These are phyloP conservation scores for Acanthaster planci DNA, from an alignment of 35 echinoderm and acorn worm species.

Conservation along the genomic window DNA sequence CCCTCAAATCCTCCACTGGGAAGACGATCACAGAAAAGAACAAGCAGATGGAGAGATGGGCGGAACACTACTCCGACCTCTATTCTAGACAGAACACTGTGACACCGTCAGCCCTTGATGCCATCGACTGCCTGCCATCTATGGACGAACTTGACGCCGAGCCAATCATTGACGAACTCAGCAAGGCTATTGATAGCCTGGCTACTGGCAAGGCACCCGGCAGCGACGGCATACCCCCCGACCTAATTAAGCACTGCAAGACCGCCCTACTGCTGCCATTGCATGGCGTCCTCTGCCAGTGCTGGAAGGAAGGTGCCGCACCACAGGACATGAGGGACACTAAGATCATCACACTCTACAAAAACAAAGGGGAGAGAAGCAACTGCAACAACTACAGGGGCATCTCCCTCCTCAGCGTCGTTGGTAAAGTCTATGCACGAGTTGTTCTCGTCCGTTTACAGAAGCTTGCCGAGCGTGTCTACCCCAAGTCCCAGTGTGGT, in stretches of 20 bases:
- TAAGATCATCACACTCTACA: slow-evolving; percentile 25
- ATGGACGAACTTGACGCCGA: slow-evolving; percentile 48
- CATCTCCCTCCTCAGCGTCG: slow-evolving; percentile 24
- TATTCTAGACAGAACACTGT: slow-evolving; percentile 35
- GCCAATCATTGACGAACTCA: slow-evolving; percentile 49
- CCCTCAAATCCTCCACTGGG: slow-evolving; percentile 47
- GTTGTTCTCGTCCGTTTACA: slow-evolving; percentile 9
- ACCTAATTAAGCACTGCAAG: not conserved
- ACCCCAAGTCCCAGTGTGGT: slow-evolving; percentile 69
- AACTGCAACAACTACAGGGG: slow-evolving; percentile 35
- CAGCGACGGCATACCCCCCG: not conserved
- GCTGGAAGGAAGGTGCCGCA: not conserved
- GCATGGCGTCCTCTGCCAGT: not conserved
- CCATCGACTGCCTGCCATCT: slow-evolving; percentile 11
- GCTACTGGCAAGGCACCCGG: not conserved
- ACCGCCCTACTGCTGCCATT: not conserved
- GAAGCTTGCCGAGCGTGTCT: slow-evolving; percentile 4
- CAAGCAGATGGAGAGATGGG: too few species aligned
- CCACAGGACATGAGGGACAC: slow-evolving; percentile 21
- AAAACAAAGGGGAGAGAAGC: slow-evolving; percentile 27
- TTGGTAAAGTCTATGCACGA: slow-evolving; percentile 18
- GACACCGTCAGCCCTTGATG: slow-evolving; percentile 23
- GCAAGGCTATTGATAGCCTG: slow-evolving; percentile 38
- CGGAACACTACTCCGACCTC: too few species aligned
- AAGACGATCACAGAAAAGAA: too few species aligned